phyloP scores from a whole-genome alignment of 1,140 invertebrate genomes.

The Drosophila parvula region DNA sequence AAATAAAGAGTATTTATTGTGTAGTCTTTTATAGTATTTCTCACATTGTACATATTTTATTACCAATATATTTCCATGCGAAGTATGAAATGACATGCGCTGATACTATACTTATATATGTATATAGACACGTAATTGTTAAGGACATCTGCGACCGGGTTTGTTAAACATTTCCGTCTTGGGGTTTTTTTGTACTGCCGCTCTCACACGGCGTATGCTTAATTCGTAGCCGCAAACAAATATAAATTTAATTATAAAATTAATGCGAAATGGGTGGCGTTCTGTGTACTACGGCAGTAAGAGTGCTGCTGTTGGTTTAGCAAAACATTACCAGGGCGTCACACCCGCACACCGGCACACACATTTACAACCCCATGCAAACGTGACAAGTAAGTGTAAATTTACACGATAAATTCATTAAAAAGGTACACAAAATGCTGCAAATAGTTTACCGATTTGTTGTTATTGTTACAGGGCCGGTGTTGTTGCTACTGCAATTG shows the following conservation, averaged over 20 bases:
- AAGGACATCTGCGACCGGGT: slow-evolving; percentile 53
- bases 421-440: slow-evolving; percentile 75
- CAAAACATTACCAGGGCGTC: slow-evolving; percentile 54
- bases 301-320: slow-evolving; percentile 37
- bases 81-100: slow-evolving; percentile 30
- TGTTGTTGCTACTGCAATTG: slow-evolving; percentile 22
- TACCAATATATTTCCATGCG: slow-evolving; percentile 11
- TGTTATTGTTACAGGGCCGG: slow-evolving; percentile 1
- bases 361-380: slow-evolving; percentile 6
- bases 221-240: slow-evolving; percentile 52
- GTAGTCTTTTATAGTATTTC: background rate
- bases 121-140: slow-evolving; percentile 14
- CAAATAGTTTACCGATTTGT: slow-evolving; percentile 59
- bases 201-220: slow-evolving; percentile 21
- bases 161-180: slow-evolving; percentile 65
- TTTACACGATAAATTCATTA: slow-evolving; percentile 81
- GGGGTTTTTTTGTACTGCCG: slow-evolving; percentile 35
- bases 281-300: slow-evolving; percentile 12
- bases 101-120: slow-evolving; percentile 17
- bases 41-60: background rate
- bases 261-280: slow-evolving; percentile 30
- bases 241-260: slow-evolving; percentile 74
- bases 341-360: slow-evolving; percentile 2
- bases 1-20: background rate
- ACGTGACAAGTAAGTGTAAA: slow-evolving; percentile 65